These are phyloP conservation scores for Onthophagus taurus DNA, from an alignment of 1,140 invertebrate species.

Conservation along the genomic window DNA sequence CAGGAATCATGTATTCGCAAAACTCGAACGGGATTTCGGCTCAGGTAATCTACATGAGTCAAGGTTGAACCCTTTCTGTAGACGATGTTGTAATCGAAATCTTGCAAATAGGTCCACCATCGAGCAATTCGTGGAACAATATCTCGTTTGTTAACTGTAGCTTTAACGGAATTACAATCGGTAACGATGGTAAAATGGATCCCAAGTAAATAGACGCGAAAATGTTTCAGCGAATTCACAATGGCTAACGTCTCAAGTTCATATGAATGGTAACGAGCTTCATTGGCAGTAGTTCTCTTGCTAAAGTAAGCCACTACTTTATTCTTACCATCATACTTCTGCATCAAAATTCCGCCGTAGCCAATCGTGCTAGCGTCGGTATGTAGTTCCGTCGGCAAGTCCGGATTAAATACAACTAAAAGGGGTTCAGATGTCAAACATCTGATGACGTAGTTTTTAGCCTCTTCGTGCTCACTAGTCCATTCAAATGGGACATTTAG, in stretches of 20 bases:
- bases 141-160: constrained; percentile 14
- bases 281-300: background rate
- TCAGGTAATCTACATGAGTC: no score
- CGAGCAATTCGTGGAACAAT: constrained; percentile 16
- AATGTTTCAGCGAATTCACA: constrained; percentile 5
- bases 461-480: constrained; percentile 12
- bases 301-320: background rate
- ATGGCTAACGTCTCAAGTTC: constrained; percentile 24
- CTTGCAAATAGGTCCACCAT: constrained; percentile 22
- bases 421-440: constrained; percentile 8
- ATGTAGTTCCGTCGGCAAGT: constrained; percentile 19
- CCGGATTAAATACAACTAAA: constrained; percentile 11
- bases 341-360: constrained; percentile 31
- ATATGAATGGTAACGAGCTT: constrained; percentile 12
- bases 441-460: background rate
- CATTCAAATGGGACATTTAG: constrained; percentile 9
- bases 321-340: constrained; percentile 19
- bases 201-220: constrained; percentile 33
- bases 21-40: background rate
- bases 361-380: constrained; percentile 31
- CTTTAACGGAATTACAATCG: constrained; percentile 26
- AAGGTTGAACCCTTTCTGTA: no score
- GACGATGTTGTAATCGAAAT: constrained; percentile 16
- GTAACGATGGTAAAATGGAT: constrained; percentile 32
- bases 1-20: background rate